These are phyloP conservation scores for Microtus oregoni DNA, from an alignment of 2,113 vertebrate species.

Conservation along the genomic window DNA sequence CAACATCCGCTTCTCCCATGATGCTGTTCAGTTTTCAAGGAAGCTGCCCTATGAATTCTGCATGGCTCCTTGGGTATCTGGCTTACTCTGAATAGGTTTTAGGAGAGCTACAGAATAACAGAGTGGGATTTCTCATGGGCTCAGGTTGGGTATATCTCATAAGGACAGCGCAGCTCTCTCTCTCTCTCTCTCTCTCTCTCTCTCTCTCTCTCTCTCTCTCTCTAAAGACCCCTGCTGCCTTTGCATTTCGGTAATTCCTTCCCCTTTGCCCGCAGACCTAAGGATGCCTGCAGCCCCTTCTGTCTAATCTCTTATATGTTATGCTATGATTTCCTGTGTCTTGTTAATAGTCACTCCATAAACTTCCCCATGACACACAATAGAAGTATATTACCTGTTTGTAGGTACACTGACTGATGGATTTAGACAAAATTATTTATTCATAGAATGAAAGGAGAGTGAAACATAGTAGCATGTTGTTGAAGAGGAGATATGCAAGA, in stretches of 20 bases:
- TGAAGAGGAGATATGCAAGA: not conserved
- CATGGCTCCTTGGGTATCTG: not conserved
- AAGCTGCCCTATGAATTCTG: not conserved
- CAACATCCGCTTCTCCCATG: not conserved
- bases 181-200: no score
- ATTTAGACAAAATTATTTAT: not conserved
- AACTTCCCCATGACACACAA: not conserved
- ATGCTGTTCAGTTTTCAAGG: not conserved
- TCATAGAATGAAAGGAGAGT: slow-evolving; percentile 17
- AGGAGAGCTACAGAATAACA: not conserved
- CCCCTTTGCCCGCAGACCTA: not conserved
- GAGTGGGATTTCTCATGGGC: not conserved
- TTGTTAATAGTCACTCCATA: not conserved
- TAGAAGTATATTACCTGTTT: not conserved
- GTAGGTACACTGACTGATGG: not conserved
- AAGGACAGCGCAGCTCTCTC: not conserved
- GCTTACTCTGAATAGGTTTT: not conserved
- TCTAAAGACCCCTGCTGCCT: not conserved
- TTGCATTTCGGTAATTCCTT: not conserved
- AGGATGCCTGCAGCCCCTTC: not conserved
- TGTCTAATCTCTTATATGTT: not conserved
- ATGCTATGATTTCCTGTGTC: not conserved
- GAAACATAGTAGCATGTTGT: not conserved
- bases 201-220: not conserved
- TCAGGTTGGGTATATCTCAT: not conserved